Evolutionary conservation across 2,888 invertebrate species (phyloP).

Genomic region (Coelinius sp.): DNA sequence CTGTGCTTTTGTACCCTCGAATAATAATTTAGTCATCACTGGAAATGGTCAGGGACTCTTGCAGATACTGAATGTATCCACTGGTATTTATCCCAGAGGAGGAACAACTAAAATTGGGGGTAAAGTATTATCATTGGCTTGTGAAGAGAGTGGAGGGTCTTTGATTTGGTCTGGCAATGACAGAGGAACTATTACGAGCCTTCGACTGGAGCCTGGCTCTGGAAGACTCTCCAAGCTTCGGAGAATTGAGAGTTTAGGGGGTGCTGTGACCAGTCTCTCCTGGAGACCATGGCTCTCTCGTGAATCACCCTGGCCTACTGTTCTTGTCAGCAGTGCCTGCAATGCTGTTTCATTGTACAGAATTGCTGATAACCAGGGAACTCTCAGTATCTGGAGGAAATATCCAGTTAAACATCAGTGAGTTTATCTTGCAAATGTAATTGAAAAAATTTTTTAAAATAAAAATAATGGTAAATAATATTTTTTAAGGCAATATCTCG

Average conservation of each 20-base stretch:
- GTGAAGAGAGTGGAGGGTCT: conserved; percentile 79
- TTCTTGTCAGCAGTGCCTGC: conserved; percentile 84
- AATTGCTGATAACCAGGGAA: conserved; percentile 74
- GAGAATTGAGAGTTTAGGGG: conserved; percentile 76
- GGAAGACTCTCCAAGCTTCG: conserved; percentile 80
- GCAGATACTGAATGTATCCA: conserved; percentile 86
- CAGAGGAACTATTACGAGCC: conserved; percentile 80
- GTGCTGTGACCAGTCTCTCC: conserved; percentile 81
- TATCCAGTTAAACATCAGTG: conserved; percentile 74
- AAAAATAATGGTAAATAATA: not conserved
- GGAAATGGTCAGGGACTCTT: conserved; percentile 83
- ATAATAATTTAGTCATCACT: conserved; percentile 88
- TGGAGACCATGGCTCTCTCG: conserved; percentile 88
- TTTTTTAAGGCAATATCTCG: conserved; percentile 66
- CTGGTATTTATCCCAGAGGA: conserved; percentile 82
- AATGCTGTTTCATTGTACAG: conserved; percentile 81
- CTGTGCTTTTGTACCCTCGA: conserved; percentile 86
- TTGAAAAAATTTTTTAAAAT: no score
- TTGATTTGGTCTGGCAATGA: conserved; percentile 88
- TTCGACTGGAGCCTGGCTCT: conserved; percentile 78
- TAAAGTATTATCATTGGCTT: conserved; percentile 77
- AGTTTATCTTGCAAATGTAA: no score
- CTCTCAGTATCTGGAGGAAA: conserved; percentile 73
- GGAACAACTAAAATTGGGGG: conserved; percentile 73
- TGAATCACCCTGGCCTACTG: conserved; percentile 80